phyloP scores from a whole-genome alignment of 2,888 invertebrate species.

The Agonopterix subpropinquella region DNA sequence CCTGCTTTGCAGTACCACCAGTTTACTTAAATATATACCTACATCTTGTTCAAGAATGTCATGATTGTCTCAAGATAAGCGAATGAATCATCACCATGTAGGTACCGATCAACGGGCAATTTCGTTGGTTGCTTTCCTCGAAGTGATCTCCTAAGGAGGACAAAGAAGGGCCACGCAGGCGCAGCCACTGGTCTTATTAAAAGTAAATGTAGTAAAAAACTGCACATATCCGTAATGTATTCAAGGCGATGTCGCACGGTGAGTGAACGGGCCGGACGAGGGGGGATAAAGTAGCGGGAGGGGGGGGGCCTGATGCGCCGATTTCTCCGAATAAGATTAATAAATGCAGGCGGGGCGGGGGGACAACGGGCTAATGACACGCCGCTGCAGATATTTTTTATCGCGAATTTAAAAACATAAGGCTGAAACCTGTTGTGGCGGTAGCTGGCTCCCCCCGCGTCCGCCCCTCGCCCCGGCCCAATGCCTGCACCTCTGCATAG shows the following conservation, averaged over 20 bases:
- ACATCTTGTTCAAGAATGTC: no score
- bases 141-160: no score
- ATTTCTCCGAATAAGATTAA: constrained; percentile 22
- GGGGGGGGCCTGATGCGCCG: constrained; percentile 12
- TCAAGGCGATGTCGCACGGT: constrained; percentile 11
- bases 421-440: constrained; percentile 11
- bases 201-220: neutral
- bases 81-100: no score
- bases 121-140: no score
- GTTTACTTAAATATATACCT: no score
- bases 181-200: no score
- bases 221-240: neutral
- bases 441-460: constrained; percentile 1
- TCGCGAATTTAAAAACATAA: constrained; percentile 19
- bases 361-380: constrained; percentile 21
- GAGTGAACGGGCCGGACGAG: constrained; percentile 2
- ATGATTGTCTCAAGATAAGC: no score
- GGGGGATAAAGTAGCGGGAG: constrained; percentile 1
- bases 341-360: constrained; percentile 16
- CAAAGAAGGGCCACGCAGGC: no score
- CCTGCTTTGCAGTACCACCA: no score
- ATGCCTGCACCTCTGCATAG: constrained; percentile 5
- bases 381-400: constrained; percentile 18
- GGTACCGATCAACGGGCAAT: no score
- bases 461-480: constrained; percentile 1